Base-by-base conservation (phyloP, 2,888 invertebrate species). In the Stenodema calcarata region DNA sequence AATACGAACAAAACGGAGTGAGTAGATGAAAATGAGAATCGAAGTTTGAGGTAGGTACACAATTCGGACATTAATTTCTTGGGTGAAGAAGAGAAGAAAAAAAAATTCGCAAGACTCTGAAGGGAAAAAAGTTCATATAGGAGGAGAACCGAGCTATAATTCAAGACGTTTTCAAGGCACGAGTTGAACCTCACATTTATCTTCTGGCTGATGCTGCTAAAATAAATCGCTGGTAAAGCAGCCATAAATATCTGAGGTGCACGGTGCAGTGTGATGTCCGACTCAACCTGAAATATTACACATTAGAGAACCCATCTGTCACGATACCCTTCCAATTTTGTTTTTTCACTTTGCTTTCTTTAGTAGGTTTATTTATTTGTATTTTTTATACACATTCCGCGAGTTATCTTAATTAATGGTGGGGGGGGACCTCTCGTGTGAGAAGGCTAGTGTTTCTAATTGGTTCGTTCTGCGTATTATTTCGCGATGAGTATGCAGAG, bases 201-300 rank as follows among this genome's bases (percentile, higher is more conserved):
- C 44, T 78, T 44, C 44, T 78, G 44, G 78, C 44, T 78, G 78
- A 78, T 78, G 78, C 78, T 78, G 78, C 78, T n/a, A 44, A 44
- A 78, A 78, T 78, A 78, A 78, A 78, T 78, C 78, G 78, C 78
- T 23, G 27, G 78, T 78, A 78, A n/a, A 78, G 78, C 78, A 78
- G 78, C 78, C 44, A 78, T 78, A 78, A 78, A 78, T 78, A 78
- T 78, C 44, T 2, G 16, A 18, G 23, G 44, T 78, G 78, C 78
- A 78, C 23, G 70, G 28, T 70, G 70, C 70, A 70, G 70, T 76
- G 75, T 76, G 47, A 78, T 44, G 44, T 18, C 78, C 9, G 44
- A 44, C 78, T 44, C 23, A 3, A 78, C 44, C 27, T 78, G 78
- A 78, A 78, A 78, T 78, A 78, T 78, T 78, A 78, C 44, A 78